These are phyloP conservation scores for Rhinophrynus dorsalis DNA, from an alignment of 2,797 vertebrate species.

Conservation along the genomic window DNA sequence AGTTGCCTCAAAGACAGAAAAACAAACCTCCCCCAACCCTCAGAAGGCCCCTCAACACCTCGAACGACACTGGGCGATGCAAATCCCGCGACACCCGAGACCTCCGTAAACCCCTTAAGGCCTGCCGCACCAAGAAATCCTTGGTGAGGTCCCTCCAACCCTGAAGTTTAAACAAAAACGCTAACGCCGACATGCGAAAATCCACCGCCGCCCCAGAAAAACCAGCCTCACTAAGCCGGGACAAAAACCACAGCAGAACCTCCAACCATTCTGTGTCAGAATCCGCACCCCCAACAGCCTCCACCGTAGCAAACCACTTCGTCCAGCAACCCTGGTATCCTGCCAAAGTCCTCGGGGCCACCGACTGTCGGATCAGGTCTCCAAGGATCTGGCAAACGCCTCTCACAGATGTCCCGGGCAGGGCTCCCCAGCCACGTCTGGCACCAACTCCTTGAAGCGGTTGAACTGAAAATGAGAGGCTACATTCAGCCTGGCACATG, in stretches of 20 bases:
- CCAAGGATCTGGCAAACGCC: neutral
- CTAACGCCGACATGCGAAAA: neutral
- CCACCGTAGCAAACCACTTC: neutral
- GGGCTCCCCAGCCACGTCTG: neutral
- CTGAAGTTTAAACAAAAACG: neutral
- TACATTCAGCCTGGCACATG: neutral
- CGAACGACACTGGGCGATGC: neutral
- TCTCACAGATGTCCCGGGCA: neutral
- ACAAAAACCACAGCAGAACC: too few species aligned
- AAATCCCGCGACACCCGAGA: fast-evolving
- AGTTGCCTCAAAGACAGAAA: too few species aligned
- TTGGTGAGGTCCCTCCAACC: neutral
- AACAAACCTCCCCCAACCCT: neutral
- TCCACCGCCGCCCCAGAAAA: neutral
- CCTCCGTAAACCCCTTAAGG: neutral
- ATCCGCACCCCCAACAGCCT: neutral
- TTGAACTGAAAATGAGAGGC: neutral
- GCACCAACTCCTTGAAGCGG: neutral
- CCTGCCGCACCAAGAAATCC: neutral
- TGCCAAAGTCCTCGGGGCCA: neutral
- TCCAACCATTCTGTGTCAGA: too few species aligned
- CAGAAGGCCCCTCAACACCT: neutral
- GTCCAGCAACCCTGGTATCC: neutral
- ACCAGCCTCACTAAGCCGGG: too few species aligned
- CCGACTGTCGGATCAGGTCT: neutral